Conservation (phyloP, 2,797 vertebrate species). For the Limosa lapponica region DNA sequence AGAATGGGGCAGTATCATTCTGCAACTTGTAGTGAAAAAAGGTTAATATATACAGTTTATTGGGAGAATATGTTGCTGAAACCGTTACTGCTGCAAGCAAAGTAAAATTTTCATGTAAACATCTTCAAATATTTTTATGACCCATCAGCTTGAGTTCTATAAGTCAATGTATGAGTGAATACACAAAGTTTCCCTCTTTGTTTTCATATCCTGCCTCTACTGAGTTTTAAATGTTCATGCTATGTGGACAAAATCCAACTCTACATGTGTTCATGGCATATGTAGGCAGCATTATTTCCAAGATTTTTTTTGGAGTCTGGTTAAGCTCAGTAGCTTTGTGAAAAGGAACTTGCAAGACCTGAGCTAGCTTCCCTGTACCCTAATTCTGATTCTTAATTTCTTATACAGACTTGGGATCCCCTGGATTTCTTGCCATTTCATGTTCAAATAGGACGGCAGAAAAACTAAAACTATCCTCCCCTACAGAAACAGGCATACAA, state of each 20-base stretch:
- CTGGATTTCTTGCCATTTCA: neutral
- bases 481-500: neutral
- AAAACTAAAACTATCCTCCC: neutral
- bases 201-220: conserved; percentile 69
- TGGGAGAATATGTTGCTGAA: conserved; percentile 9
- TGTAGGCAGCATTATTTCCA: conserved; percentile 53
- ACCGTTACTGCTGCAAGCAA: conserved; percentile 33
- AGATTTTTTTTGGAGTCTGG: conserved; percentile 1
- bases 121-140: conserved; percentile 69
- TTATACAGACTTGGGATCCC: neutral
- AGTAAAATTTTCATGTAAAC: conserved; percentile 61
- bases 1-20: neutral
- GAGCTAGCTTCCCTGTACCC: neutral
- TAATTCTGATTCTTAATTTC: neutral
- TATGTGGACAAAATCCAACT: conserved; percentile 59
- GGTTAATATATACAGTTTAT: neutral
- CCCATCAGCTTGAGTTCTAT: conserved; percentile 74
- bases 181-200: conserved; percentile 65
- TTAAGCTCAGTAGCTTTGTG: neutral
- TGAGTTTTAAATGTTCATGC: conserved; percentile 75
- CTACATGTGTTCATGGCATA: conserved; percentile 57
- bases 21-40: neutral
- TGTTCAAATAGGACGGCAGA: neutral
- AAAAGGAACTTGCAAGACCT: neutral
- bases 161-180: conserved; percentile 68